Evolutionary conservation across 2,888 invertebrate genomes (phyloP), one percentile per base, ranked within the genome.

Genomic region (Netelia inedita): DNA sequence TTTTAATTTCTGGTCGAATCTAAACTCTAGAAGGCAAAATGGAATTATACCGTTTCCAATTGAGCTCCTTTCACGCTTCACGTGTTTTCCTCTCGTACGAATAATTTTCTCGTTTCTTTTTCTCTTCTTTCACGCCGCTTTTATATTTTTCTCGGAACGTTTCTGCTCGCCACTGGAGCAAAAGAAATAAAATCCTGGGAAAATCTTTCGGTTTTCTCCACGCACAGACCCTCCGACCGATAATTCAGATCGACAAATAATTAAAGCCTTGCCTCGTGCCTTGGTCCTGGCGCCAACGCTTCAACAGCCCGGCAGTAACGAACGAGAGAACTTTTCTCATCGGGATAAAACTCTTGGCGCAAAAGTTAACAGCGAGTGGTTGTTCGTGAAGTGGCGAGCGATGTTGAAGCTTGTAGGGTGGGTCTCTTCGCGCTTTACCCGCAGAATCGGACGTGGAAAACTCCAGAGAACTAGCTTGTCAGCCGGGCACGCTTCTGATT

Each of bases 221-320:
- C 21, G n/a, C 21, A 72, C 69, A 41, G 59, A 61, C 59, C 6
- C 6, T 8, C 10, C 2, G 59, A 28, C 35, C 63, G 46, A 73
- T 78, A 83, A 75, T 69, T 83, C 71, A 66, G 57, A 79, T 83
- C 79, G 57, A 79, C 75, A 61, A 83, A 83, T 83, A 79, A 83
- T 79, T 79, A 72, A 83, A 71, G 43, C 46, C 57, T 16, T 57
- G 21, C 41, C 50, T 50, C 23, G 53, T 55, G 21, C 21, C 46
- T 50, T 35, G 55, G 16, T 16, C 43, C 55, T 9, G 10, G n/a
- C 21, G 19, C 21, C 21, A 59, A 10, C 50, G 3, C 14, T 61
- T 23, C 61, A 11, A 14, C 41, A 55, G n/a, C 71, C 50, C 16
- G 46, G 16, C 21, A 19, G 41, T 46, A 21, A 23, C 23, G 19